These are phyloP conservation scores for Xylocampa areola DNA, from an alignment of 2,888 invertebrate genomes.

Conservation along the genomic window DNA sequence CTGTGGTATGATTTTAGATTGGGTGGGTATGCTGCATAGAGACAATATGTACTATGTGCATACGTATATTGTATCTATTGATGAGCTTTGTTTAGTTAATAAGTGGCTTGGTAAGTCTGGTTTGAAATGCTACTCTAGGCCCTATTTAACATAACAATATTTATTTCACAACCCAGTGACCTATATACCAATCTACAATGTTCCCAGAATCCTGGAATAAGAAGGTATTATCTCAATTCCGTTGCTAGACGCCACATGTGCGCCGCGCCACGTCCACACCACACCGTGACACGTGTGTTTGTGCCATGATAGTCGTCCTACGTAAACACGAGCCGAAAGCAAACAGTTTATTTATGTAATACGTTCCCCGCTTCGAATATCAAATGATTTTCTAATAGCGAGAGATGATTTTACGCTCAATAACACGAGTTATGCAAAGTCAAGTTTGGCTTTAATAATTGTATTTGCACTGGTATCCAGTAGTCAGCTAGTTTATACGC, in stretches of 20 bases:
- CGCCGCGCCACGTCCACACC: slow-evolving; percentile 25
- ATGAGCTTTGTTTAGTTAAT: neutral
- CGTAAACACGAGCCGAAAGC: slow-evolving; percentile 46
- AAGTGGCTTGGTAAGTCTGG: neutral
- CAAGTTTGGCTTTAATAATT: slow-evolving; percentile 21
- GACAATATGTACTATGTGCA: neutral
- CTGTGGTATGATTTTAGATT: slow-evolving; percentile 24
- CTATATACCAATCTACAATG: slow-evolving; percentile 1
- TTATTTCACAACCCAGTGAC: neutral
- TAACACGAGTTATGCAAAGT: slow-evolving; percentile 8
- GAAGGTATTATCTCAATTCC: slow-evolving; percentile 1
- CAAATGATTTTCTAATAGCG: slow-evolving; percentile 44
- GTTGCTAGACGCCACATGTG: slow-evolving; percentile 6
- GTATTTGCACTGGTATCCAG: slow-evolving; percentile 9
- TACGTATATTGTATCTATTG: too few species aligned
- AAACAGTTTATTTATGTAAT: slow-evolving; percentile 54
- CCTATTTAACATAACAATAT: neutral
- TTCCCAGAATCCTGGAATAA: neutral
- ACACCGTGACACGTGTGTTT: slow-evolving; percentile 31
- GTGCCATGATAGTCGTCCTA: slow-evolving; percentile 44
- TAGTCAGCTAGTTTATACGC: neutral
- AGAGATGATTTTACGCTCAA: slow-evolving; percentile 35
- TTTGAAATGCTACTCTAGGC: too few species aligned
- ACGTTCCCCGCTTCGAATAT: slow-evolving; percentile 34
- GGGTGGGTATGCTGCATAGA: slow-evolving; percentile 17